Evolutionary conservation across 2,888 invertebrate genomes (phyloP), one percentile per base, ranked within the genome.

Genomic region (Schizotus pectinicornis): DNA sequence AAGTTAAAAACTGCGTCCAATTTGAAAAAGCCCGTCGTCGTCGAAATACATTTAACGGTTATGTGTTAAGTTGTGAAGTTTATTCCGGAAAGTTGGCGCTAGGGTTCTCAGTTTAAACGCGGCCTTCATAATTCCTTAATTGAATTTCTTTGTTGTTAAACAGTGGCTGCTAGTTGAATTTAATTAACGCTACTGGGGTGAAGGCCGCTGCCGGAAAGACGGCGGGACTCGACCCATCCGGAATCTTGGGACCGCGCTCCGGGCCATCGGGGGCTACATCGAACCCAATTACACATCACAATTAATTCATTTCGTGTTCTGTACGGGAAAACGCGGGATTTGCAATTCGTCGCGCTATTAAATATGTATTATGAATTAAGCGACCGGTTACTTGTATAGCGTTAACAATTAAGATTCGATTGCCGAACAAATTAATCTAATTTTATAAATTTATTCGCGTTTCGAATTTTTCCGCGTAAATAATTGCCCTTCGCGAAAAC

Each of bases 131-230:
- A 64, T 59, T 64, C 57, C 64, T 62, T 64, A 64, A 64, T 64
- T 62, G 64, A 64, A 62, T 64, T 64, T 64, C 61, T 64, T 64
- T 64, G 64, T 62, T 62, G 62, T 58, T 60, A 53, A 58, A 56
- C 61, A 61, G 38, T 52, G 47, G 58, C 49, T 63, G 38, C 49
- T 55, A 53, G 52, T 55, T 43, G 54, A 57, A 64, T 64, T 64
- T 62, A 64, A 64, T 64, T 64, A 64, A 62, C 53, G 53, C 61
- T 42, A 43, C 59, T 49, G 47, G 54, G 49, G 52, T 33, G 53
- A 58, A 54, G 48, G 54, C 35, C 49, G 33, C 33, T 33, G 52
- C 39, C 47, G 57, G 51, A 48, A 58, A 58, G 52, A 37, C 42
- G 47, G 35, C 47, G 41, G 47, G 12, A 54, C 47, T 54, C 54